Percentiles rank a stretch among this genome's conserved stretches.
Evolutionary conservation across 2,888 invertebrate genomes (phyloP).

Genomic region (Neocrepidodera transversa): DNA sequence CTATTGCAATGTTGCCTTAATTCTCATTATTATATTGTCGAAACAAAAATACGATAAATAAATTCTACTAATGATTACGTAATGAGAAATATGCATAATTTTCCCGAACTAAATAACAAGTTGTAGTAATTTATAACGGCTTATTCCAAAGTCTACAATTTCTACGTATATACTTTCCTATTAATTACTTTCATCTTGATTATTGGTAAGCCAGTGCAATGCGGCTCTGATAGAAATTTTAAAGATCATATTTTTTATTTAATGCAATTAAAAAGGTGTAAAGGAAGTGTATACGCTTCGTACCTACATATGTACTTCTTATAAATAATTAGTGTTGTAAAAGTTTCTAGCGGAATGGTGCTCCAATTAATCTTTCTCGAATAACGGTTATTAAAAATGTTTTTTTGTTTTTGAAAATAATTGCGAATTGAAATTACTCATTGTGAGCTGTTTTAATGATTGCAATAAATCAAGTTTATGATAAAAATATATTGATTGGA

Average conservation of each 20-base stretch:
- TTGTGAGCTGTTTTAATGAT: too few relatives aligned
- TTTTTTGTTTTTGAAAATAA: not conserved
- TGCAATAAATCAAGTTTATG: too few relatives aligned
- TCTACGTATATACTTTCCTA: conserved; percentile 5
- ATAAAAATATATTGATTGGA: too few relatives aligned
- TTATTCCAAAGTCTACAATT: conserved; percentile 5
- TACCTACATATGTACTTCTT: too few relatives aligned
- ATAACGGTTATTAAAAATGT: not conserved
- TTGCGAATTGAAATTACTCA: too few relatives aligned
- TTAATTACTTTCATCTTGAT: conserved; percentile 2
- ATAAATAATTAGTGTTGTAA: too few relatives aligned
- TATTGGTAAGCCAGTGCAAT: not conserved
- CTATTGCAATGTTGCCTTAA: too few relatives aligned
- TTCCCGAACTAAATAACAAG: not conserved
- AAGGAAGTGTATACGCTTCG: too few relatives aligned
- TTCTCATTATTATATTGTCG: too few relatives aligned
- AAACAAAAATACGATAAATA: too few relatives aligned
- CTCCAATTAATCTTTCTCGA: not conserved
- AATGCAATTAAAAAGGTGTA: not conserved
- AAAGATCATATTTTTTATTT: not conserved
- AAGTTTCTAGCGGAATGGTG: not conserved
- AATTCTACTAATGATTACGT: too few relatives aligned
- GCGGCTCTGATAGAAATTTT: not conserved
- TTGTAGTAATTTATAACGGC: conserved; percentile 8
- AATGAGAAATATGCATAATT: too few relatives aligned